Percentiles rank a stretch among this genome's conserved stretches.
These are phyloP conservation scores for Malurus cyaneus DNA, from an alignment of 2,113 vertebrate species.

Conservation along the genomic window DNA sequence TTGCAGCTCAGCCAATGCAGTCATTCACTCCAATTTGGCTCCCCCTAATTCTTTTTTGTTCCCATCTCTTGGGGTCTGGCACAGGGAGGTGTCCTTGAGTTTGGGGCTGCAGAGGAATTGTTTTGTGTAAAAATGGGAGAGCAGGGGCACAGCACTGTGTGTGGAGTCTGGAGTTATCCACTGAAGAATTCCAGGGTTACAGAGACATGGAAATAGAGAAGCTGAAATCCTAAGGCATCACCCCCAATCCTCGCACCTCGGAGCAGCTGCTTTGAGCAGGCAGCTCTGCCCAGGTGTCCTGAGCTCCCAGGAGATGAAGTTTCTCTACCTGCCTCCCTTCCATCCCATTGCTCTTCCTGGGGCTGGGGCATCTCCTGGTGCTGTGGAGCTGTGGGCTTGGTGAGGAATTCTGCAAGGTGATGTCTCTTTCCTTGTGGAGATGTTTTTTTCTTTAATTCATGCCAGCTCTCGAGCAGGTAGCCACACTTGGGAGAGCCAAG, in stretches of 20 bases:
- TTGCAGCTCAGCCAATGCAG: too few species aligned
- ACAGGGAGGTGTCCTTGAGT: too few species aligned
- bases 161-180: too few species aligned
- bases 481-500: rapidly evolving
- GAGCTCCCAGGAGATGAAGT: not conserved
- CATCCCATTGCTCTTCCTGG: not conserved
- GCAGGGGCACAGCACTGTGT: too few species aligned
- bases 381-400: rapidly evolving
- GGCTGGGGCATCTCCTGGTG: not conserved
- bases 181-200: too few species aligned
- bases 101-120: too few species aligned
- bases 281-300: not conserved
- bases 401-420: not conserved
- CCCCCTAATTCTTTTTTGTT: too few species aligned
- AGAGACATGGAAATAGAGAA: too few species aligned
- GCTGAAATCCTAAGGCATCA: too few species aligned
- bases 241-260: not conserved
- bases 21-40: too few species aligned
- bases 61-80: too few species aligned
- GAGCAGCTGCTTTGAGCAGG: not conserved
- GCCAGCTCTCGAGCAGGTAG: not conserved
- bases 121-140: too few species aligned
- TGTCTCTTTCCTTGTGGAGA: not conserved
- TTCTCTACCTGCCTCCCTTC: not conserved
- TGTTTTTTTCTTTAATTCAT: not conserved